phyloP scores from a whole-genome alignment of 1,140 invertebrate genomes.

The Amphibalanus amphitrite region DNA sequence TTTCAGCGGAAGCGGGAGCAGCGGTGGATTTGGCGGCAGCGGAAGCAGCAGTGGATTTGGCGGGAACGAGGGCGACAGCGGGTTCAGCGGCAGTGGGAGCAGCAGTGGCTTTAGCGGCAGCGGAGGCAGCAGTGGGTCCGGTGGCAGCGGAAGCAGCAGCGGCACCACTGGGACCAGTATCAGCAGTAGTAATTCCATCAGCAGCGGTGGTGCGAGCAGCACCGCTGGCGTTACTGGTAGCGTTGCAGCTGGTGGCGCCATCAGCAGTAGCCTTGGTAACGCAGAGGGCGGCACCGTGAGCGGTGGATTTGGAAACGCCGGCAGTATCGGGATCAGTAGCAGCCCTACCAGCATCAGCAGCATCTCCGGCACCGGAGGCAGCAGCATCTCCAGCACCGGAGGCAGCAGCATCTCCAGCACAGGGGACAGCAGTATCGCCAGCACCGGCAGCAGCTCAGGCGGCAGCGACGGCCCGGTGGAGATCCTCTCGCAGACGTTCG shows the following conservation, averaged over 20 bases:
- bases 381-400: neutral
- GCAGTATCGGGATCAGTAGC: neutral
- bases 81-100: too few species aligned
- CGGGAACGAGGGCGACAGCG: too few species aligned
- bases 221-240: neutral
- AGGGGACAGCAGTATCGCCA: neutral
- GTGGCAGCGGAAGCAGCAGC: neutral
- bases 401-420: neutral
- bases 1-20: neutral
- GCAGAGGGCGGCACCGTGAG: neutral
- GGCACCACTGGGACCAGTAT: neutral
- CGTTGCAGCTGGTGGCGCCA: too few species aligned
- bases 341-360: neutral
- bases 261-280: neutral
- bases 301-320: neutral
- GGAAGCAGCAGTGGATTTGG: too few species aligned
- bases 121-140: neutral
- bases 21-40: too few species aligned
- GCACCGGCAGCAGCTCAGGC: neutral
- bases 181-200: neutral
- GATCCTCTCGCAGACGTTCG: neutral
- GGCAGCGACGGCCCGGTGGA: neutral
- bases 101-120: too few species aligned
- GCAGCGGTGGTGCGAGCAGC: neutral
- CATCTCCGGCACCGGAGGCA: neutral